These are phyloP conservation scores for Catagonus wagneri DNA, from an alignment of 2,113 vertebrate genomes.

Conservation along the genomic window DNA sequence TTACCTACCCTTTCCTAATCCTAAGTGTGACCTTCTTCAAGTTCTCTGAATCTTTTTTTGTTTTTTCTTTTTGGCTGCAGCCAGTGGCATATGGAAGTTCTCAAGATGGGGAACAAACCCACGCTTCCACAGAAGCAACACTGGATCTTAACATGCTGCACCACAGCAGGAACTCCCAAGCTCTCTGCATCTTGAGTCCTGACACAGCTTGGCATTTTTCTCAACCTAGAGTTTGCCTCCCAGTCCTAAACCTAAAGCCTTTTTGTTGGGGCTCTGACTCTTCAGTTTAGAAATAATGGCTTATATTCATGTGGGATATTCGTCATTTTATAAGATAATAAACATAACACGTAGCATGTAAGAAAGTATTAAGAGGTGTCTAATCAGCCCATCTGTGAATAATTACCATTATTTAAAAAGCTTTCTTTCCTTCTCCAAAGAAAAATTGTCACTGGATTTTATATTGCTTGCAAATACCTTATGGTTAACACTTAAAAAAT, in stretches of 20 bases:
- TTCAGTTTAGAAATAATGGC: neutral
- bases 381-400: neutral
- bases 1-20: neutral
- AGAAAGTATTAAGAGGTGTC: neutral
- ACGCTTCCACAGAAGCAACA: too few species aligned
- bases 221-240: neutral
- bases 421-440: neutral
- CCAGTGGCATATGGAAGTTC: too few species aligned
- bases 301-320: neutral
- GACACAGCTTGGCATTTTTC: neutral
- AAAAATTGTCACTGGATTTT: neutral
- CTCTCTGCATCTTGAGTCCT: neutral
- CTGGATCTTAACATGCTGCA: too few species aligned
- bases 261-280: neutral
- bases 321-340: neutral
- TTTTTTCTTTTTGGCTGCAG: too few species aligned
- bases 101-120: too few species aligned
- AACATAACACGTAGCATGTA: neutral
- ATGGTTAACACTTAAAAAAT: neutral
- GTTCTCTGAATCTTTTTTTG: neutral
- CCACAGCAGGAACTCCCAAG: neutral
- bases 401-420: slow-evolving; percentile 33
- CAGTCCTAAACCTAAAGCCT: neutral
- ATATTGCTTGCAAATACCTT: neutral
- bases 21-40: neutral